Evolutionary conservation across 1,140 invertebrate genomes (phyloP), one percentile per base, ranked within the genome.

Genomic region (Bombus waltoni): DNA sequence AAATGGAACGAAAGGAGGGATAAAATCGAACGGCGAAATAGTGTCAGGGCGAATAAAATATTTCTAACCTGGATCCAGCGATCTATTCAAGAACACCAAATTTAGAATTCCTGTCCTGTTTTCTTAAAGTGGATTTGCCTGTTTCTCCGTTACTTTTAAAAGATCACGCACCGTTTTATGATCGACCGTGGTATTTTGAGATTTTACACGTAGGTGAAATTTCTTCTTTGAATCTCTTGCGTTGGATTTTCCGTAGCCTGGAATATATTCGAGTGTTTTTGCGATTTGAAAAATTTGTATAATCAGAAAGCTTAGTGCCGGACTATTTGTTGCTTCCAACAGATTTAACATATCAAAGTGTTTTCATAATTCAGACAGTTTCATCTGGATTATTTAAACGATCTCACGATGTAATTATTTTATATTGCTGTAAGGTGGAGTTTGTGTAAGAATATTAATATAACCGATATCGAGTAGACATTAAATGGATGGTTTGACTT

Each of bases 11-110:
- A 11, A 35, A 28, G 13, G 28, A 15, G n/a, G 13, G 32, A n/a
- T 47, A 28, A n/a, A 32, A 53, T 35, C 15, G 13, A 76, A 40
- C 15, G 15, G 5, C 0, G 53, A n/a, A 77, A 62, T 38, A 25
- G 25, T 59, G 74, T 38, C 62, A 28, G 32, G 15, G 25, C 53
- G 44, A 80, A 80, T 70, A 70, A 80, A 53, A 70, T 47, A 80
- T 68, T 68, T 13, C 8, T 6, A 40, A 47, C n/a, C 77, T 15
- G 4, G 18, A 35, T 35, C 9, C 3, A n/a, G 0, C 40, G 42
- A 66, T 78, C 10, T 8, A 8, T n/a, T 78, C 44, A 6, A 10
- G 1, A 79, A 62, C 1, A 18, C 28, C 40, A 15, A 44, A 42
- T 25, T 47, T 40, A 28, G 75, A 74, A 22, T 59, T n/a, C 9